A percentile compares a stretch with the other conserved stretches of the same genome.
These are phyloP conservation scores for Andrena marginata DNA, from an alignment of 2,888 invertebrate species.

Conservation along the genomic window DNA sequence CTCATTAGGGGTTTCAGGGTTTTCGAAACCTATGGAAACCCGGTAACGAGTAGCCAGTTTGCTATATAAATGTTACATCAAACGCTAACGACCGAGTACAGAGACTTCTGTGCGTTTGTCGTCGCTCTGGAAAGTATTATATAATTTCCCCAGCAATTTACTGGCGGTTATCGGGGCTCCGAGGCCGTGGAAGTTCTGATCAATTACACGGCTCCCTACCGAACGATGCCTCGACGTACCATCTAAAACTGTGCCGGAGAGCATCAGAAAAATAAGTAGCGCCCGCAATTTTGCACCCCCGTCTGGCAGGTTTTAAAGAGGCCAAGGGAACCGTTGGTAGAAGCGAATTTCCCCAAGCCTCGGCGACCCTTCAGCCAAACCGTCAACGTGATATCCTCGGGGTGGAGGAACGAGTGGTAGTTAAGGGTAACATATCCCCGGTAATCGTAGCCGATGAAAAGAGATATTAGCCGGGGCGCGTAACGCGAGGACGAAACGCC, in stretches of 20 bases:
- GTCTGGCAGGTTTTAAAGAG: not conserved
- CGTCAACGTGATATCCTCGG: conserved; percentile 46
- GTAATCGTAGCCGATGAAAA: conserved; percentile 74
- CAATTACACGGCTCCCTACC: not conserved
- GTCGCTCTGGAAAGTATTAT: not conserved
- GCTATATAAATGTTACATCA: not conserved
- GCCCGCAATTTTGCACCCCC: not conserved
- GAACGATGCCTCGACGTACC: not conserved
- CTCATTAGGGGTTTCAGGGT: conserved; percentile 11
- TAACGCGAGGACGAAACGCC: conserved; percentile 64
- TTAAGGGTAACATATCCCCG: conserved; percentile 75
- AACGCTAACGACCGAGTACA: not conserved
- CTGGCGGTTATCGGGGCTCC: conserved; percentile 38
- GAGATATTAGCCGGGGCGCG: conserved; percentile 66
- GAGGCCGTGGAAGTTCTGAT: not conserved
- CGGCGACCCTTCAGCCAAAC: not conserved
- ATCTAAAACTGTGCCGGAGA: not conserved
- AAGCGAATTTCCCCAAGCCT: not conserved
- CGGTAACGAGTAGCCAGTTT: not conserved
- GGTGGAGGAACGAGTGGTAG: conserved; percentile 58
- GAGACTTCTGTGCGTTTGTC: not conserved
- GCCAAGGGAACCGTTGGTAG: not conserved
- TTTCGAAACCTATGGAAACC: conserved; percentile 8
- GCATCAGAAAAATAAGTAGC: not conserved
- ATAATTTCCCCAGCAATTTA: conserved; percentile 17